Conservation (phyloP, 2,797 vertebrate genomes). For the Danio jaintianensis region DNA sequence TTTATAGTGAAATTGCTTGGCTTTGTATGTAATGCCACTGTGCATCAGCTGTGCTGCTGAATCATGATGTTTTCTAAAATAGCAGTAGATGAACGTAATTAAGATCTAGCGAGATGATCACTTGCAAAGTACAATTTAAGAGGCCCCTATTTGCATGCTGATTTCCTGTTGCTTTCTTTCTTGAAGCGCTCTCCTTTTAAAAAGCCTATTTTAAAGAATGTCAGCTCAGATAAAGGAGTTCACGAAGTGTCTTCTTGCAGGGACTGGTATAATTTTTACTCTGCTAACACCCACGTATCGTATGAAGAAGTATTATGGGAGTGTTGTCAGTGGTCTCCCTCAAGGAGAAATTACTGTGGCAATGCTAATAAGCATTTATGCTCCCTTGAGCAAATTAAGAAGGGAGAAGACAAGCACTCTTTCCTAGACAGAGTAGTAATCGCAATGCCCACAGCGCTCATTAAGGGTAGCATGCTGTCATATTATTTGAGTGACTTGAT, state of each 20-base stretch:
- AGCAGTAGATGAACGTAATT: slow-evolving; percentile 32
- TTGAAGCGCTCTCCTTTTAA: neutral
- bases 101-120: slow-evolving; percentile 13
- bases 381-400: slow-evolving; percentile 51
- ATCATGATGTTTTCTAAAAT: slow-evolving; percentile 20
- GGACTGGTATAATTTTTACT: slow-evolving; percentile 4
- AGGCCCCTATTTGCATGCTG: neutral
- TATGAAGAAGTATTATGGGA: slow-evolving; percentile 29
- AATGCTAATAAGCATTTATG: slow-evolving; percentile 52
- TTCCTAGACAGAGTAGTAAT: slow-evolving; percentile 44
- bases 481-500: slow-evolving; percentile 26
- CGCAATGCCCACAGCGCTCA: slow-evolving; percentile 22
- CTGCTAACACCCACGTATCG: slow-evolving; percentile 18
- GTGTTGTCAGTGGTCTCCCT: slow-evolving; percentile 46
- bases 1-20: slow-evolving; percentile 19
- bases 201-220: neutral
- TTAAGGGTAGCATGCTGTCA: slow-evolving; percentile 34
- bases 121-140: slow-evolving; percentile 20
- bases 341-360: slow-evolving; percentile 48
- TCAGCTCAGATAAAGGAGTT: neutral
- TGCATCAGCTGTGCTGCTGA: slow-evolving; percentile 20
- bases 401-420: slow-evolving; percentile 42
- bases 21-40: slow-evolving; percentile 2
- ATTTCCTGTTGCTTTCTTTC: neutral
- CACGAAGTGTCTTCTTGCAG: neutral